These are phyloP conservation scores for Leuciscus waleckii DNA, from an alignment of 2,797 vertebrate species.

Conservation along the genomic window DNA sequence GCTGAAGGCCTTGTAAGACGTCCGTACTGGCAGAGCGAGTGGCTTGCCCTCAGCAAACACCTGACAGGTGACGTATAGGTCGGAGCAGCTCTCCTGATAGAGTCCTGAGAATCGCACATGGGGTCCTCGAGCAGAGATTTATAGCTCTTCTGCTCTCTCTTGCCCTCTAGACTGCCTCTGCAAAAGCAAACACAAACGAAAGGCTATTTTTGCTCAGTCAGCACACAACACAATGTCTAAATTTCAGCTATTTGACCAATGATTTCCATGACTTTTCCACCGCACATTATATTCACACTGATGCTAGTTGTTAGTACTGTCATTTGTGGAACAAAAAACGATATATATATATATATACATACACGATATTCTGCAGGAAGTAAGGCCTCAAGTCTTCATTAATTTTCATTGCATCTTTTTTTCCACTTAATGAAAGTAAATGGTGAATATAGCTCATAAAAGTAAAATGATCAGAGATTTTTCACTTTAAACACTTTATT, in stretches of 20 bases:
- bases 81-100: constrained; percentile 96
- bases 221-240: background rate
- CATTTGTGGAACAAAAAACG: background rate
- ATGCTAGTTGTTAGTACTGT: background rate
- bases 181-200: background rate
- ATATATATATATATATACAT: too few species aligned
- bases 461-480: background rate
- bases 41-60: constrained; percentile 98
- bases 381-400: too few species aligned
- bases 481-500: background rate
- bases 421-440: background rate
- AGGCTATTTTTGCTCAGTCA: background rate
- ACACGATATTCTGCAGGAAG: too few species aligned
- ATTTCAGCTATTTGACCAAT: background rate
- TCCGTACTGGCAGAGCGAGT: constrained; percentile 92
- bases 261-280: background rate
- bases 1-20: constrained; percentile 98
- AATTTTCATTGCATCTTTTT: background rate
- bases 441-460: background rate
- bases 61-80: constrained; percentile 97
- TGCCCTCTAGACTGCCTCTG: constrained; percentile 97
- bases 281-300: background rate
- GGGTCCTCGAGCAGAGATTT: constrained; percentile 94
- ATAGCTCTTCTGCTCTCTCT: constrained; percentile 96
- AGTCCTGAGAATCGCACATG: constrained; percentile 96